Evolutionary conservation across 2,113 vertebrate genomes (phyloP), one percentile per base, ranked within the genome.

Genomic region (Halichoerus grypus): DNA sequence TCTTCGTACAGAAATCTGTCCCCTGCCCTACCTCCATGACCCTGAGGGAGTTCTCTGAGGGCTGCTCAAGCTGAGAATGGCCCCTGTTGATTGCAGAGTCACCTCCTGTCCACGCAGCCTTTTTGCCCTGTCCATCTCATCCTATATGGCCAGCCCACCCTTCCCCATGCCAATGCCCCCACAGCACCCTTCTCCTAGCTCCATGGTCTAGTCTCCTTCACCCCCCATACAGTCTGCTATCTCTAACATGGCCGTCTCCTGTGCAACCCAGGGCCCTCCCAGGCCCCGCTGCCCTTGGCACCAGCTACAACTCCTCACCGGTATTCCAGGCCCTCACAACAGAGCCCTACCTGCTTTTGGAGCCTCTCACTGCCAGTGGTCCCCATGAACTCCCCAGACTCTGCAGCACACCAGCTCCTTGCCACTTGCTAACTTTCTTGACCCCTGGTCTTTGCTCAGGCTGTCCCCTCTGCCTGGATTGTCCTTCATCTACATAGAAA

Each of bases 221-320:
- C 6, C 11, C 13, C 13, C 22, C 11, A 5, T 0, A 0, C 8
- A 42, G 13, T 24, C 71, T 39, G n/a, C 14, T 33, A 24, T 93
- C 53, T 55, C 61, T 15, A 18, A 59, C 9, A 28, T 33, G 63
- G 59, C 42, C 12, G 63, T 85, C 13, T 59, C 51, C 22, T 81
- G 4, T 46, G 10, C 69, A 85, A 82, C 69, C 26, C 0, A 0
- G 3, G 46, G 21, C 28, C 28, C 67, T 53, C 36, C 55, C 15
- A 4, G 3, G 5, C 74, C 24, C 28, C 5, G 0, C 15, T 69
- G 16, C 9, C 85, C 21, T n/a, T 9, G 18, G 61, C 71, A 4
- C 72, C 82, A 67, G 12, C 22, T 33, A 9, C 9, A 51, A 46
- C 31, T 46, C 46, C 33, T 21, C 18, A 15, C 36, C 14, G 9